These are phyloP conservation scores for Actenoides lindsayi DNA, from an alignment of 2,113 vertebrate genomes.

Conservation along the genomic window DNA sequence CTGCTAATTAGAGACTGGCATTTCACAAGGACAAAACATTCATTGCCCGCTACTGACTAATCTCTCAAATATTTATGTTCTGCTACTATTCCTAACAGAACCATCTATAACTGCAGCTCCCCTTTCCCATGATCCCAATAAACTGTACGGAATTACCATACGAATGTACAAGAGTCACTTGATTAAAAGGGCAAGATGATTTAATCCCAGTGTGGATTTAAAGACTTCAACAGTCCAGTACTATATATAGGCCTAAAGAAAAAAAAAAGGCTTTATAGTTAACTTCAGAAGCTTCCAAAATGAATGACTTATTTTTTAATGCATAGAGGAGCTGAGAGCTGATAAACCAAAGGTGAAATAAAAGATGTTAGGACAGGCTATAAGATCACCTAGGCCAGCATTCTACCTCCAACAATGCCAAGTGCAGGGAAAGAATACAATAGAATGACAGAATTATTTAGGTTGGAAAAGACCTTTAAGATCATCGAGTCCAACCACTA, in stretches of 20 bases:
- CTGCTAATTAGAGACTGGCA: constrained; percentile 18
- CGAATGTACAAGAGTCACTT: neutral
- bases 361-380: neutral
- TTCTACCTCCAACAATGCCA: neutral
- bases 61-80: constrained; percentile 10
- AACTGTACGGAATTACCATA: neutral
- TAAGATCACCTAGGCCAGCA: neutral
- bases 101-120: neutral
- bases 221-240: neutral
- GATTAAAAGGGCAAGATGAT: neutral
- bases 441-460: too few relatives aligned
- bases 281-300: neutral
- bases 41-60: neutral
- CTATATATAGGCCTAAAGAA: neutral
- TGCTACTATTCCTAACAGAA: neutral
- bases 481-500: too few relatives aligned
- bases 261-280: neutral
- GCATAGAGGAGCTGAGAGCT: neutral
- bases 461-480: too few relatives aligned
- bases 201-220: rapidly evolving
- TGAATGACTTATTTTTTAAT: neutral
- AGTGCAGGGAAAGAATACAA: neutral
- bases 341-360: neutral
- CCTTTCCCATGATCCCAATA: neutral
- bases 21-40: constrained; percentile 13